These are phyloP conservation scores for Piaya cayana DNA, from an alignment of 2,113 vertebrate species.

Conservation along the genomic window DNA sequence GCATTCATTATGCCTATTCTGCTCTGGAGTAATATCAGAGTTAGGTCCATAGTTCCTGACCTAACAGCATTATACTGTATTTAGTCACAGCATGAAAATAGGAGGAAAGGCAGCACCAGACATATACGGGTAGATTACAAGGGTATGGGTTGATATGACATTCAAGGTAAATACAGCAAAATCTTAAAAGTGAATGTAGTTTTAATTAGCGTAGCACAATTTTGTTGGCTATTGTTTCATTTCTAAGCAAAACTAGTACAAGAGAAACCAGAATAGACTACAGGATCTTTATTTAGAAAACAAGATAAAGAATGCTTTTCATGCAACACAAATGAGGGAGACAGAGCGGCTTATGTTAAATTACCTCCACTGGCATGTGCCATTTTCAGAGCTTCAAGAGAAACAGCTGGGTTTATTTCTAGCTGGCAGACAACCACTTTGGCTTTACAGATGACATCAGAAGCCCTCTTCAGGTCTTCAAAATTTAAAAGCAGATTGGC, in stretches of 20 bases:
- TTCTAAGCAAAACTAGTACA: background rate
- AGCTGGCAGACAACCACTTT: conserved; percentile 94
- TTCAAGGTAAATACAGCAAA: background rate
- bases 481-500: conserved; percentile 89
- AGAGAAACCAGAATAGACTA: conserved; percentile 1
- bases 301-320: background rate
- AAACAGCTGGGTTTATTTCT: conserved; percentile 84
- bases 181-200: background rate
- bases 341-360: conserved; percentile 23
- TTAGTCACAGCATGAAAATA: background rate
- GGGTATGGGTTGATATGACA: background rate
- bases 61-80: background rate
- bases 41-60: background rate
- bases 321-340: background rate
- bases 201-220: background rate
- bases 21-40: background rate
- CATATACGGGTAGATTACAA: background rate
- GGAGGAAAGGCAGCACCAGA: background rate
- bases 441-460: conserved; percentile 77
- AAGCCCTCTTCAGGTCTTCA: conserved; percentile 84
- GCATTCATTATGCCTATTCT: background rate
- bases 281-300: conserved; percentile 7
- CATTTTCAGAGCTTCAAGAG: conserved; percentile 87
- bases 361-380: conserved; percentile 86
- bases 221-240: conserved; percentile 8